A percentile compares a stretch with the other conserved stretches of the same genome.
Conservation (phyloP, 1,140 invertebrate genomes). For the Ganaspis sp. region DNA sequence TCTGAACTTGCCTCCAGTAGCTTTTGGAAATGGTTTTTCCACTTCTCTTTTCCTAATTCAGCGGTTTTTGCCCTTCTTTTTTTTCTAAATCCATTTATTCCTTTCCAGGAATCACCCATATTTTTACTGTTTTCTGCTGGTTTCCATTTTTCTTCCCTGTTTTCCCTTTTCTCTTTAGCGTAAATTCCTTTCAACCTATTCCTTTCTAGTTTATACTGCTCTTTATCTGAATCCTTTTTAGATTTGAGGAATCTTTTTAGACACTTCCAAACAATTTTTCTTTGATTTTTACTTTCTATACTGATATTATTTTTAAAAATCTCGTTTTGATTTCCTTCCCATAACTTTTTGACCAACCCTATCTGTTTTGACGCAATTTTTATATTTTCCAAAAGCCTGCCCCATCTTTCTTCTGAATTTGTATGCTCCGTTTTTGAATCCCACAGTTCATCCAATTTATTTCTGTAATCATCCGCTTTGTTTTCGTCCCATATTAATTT, state of each 20-base stretch:
- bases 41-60: constrained; percentile 23
- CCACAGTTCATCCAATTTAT: background rate
- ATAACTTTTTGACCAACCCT: background rate
- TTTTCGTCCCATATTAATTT: background rate
- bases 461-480: background rate
- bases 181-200: background rate
- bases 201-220: background rate
- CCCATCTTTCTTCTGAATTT: background rate
- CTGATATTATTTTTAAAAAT: background rate
- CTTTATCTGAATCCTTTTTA: background rate
- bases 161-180: background rate
- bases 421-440: background rate
- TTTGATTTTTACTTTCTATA: background rate
- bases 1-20: background rate
- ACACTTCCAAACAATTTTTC: constrained; percentile 8
- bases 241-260: background rate
- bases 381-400: background rate
- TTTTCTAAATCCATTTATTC: constrained; percentile 12
- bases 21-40: background rate
- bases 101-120: constrained; percentile 32
- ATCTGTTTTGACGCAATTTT: background rate
- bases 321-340: background rate
- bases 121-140: background rate
- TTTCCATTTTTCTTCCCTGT: constrained; percentile 21
- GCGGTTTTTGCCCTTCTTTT: background rate